Percentiles rank a stretch among this genome's conserved stretches.
phyloP scores from a whole-genome alignment of 1,140 invertebrate species.

The Pogonus chalceus region DNA sequence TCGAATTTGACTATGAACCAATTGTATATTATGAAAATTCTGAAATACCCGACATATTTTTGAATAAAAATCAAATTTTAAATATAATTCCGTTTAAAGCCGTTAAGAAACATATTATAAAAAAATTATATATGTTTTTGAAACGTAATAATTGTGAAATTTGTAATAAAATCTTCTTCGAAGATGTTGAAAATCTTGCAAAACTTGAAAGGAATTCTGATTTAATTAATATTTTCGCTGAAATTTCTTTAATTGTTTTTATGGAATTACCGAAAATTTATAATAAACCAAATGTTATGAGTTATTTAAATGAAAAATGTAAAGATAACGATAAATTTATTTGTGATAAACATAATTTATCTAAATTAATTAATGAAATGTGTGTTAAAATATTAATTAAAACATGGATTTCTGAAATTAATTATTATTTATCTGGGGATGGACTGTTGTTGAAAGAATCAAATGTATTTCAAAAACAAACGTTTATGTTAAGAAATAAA shows the following conservation, averaged over 20 bases:
- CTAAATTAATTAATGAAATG: not conserved
- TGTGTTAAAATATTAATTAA: not conserved
- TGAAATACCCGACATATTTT: not conserved
- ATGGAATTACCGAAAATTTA: not conserved
- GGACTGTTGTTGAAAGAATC: not conserved
- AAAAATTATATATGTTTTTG: not conserved
- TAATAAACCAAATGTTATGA: not conserved
- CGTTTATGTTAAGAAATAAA: too few relatives aligned
- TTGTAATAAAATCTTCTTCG: not conserved
- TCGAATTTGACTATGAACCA: not conserved
- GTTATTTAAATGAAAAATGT: not conserved
- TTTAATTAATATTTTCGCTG: not conserved
- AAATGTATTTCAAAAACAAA: too few relatives aligned
- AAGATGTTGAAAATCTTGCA: not conserved
- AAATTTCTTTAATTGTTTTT: not conserved
- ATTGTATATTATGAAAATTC: not conserved
- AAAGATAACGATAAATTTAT: not conserved
- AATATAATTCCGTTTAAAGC: not conserved
- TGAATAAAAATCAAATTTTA: not conserved
- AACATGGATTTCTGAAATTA: not conserved
- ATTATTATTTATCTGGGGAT: not conserved
- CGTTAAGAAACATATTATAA: not conserved
- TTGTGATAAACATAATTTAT: not conserved
- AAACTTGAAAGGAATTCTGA: not conserved
- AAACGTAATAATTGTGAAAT: not conserved